Percentiles rank a stretch among this genome's conserved stretches.
phyloP scores from a whole-genome alignment of 2,113 vertebrate species.

The Prunella himalayana region DNA sequence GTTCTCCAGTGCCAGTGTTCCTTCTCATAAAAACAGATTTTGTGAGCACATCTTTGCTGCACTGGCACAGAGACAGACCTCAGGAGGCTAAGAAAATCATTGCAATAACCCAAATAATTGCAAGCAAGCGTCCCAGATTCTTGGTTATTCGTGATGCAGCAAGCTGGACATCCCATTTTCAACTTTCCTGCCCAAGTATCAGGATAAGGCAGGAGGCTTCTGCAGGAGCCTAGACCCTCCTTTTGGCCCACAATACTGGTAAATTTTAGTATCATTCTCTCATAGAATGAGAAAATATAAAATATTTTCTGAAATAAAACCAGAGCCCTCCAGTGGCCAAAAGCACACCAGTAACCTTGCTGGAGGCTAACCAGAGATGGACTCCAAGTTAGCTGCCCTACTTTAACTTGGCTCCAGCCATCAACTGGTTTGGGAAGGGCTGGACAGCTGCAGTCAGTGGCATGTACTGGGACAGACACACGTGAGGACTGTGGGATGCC shows the following conservation, averaged over 20 bases:
- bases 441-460: background rate
- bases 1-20: background rate
- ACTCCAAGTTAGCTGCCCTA: background rate
- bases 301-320: background rate
- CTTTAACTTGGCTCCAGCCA: background rate
- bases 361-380: background rate
- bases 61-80: background rate
- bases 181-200: background rate
- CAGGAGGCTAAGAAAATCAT: background rate
- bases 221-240: background rate
- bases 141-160: background rate
- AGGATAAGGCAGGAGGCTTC: background rate
- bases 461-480: background rate
- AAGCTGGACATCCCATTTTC: background rate
- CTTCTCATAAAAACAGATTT: background rate
- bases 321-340: background rate
- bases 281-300: background rate
- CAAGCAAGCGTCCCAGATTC: background rate
- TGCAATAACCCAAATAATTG: background rate
- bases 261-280: background rate
- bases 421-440: background rate
- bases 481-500: fast-evolving
- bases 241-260: background rate
- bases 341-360: background rate
- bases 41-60: background rate